These are phyloP conservation scores for Argopecten irradians DNA, from an alignment of 1,140 invertebrate genomes.

Conservation along the genomic window DNA sequence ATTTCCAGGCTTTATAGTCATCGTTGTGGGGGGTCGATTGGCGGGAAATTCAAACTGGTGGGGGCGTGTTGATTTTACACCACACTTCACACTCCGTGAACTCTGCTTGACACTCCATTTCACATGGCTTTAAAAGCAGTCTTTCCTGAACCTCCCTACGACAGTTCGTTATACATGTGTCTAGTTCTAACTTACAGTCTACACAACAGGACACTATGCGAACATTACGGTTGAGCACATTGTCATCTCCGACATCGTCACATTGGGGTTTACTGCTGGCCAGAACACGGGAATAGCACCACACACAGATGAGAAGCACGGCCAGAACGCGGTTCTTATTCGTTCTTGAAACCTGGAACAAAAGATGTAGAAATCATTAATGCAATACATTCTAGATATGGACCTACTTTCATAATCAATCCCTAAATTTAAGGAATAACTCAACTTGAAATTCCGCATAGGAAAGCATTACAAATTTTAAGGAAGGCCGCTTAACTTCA, in stretches of 20 bases:
- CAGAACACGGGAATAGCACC: not conserved
- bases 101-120: not conserved
- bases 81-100: slow-evolving; percentile 3
- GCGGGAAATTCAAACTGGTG: not conserved
- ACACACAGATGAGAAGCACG: slow-evolving; percentile 20
- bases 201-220: not conserved
- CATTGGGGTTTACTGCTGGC: not conserved
- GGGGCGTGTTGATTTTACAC: not conserved
- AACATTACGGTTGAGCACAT: not conserved
- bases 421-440: no score
- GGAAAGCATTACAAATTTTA: no score
- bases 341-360: slow-evolving; percentile 1
- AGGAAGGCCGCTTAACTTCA: no score
- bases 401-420: no score
- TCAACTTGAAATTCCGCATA: no score
- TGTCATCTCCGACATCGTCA: not conserved
- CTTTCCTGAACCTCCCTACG: not conserved
- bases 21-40: not conserved
- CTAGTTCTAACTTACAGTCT: not conserved
- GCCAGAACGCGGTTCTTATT: slow-evolving; percentile 6
- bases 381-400: no score
- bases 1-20: not conserved
- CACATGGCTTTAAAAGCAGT: not conserved
- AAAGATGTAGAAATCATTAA: not conserved
- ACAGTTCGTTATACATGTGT: not conserved